Evolutionary conservation across 2,113 vertebrate species (phyloP).

Genomic region (Orycteropus afer): DNA sequence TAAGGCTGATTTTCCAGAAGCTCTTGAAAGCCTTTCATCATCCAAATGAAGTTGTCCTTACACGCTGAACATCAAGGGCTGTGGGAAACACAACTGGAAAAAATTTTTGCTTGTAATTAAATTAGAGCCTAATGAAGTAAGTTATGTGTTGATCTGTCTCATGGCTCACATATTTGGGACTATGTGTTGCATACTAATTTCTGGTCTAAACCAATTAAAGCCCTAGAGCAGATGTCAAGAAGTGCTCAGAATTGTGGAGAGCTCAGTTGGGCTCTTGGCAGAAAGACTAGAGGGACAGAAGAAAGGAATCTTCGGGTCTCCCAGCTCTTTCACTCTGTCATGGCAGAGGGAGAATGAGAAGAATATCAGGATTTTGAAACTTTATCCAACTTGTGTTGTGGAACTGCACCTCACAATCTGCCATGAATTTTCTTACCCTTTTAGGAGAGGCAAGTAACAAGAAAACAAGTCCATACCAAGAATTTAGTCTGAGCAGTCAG

Average conservation of each 20-base stretch:
- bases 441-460: background rate
- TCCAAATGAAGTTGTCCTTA: background rate
- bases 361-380: background rate
- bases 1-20: background rate
- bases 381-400: background rate
- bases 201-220: constrained; percentile 30
- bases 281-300: background rate
- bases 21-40: background rate
- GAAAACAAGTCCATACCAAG: background rate
- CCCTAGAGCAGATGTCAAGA: background rate
- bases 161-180: background rate
- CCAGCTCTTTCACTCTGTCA: background rate
- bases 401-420: background rate
- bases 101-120: constrained; percentile 41
- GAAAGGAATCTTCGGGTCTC: background rate
- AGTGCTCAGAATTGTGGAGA: background rate
- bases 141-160: constrained; percentile 8
- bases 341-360: background rate
- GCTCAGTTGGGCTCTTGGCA: background rate
- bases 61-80: background rate
- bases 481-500: background rate
- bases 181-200: constrained; percentile 23
- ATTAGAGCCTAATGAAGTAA: constrained; percentile 50
- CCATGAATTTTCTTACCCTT: background rate
- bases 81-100: constrained; percentile 35